Evolutionary conservation across 2,888 invertebrate genomes (phyloP).

Genomic region (Fissipunctia ypsillon): DNA sequence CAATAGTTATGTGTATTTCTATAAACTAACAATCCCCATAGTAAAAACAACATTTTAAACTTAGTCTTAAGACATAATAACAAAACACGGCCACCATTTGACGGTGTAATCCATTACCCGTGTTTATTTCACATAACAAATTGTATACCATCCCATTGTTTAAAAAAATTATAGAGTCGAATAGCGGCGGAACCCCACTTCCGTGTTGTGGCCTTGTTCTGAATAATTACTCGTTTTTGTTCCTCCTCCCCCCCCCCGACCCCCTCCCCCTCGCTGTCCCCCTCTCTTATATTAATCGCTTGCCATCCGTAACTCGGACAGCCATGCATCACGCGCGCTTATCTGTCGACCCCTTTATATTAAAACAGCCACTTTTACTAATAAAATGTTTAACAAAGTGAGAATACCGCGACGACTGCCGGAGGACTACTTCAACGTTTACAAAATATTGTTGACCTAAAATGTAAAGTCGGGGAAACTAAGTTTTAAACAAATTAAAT

Average conservation of each 20-base stretch:
- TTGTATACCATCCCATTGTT: slow-evolving; percentile 3
- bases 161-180: slow-evolving; percentile 37
- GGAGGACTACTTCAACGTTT: not conserved
- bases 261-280: not conserved
- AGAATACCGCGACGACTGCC: not conserved
- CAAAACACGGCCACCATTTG: too few species aligned
- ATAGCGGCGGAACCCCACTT: slow-evolving; percentile 10
- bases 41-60: too few species aligned
- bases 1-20: not conserved
- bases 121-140: slow-evolving; percentile 20
- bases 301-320: slow-evolving; percentile 54
- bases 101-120: slow-evolving; percentile 16
- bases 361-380: slow-evolving; percentile 53
- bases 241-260: not conserved
- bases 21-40: not conserved
- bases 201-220: slow-evolving; percentile 50
- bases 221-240: slow-evolving; percentile 60
- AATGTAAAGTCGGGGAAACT: not conserved
- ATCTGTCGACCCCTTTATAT: slow-evolving; percentile 56
- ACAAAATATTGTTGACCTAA: not conserved
- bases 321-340: slow-evolving; percentile 59
- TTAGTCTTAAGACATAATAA: too few species aligned
- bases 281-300: slow-evolving; percentile 52
- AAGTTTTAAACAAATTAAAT: not conserved
- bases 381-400: slow-evolving; percentile 48